A percentile compares a stretch with the other conserved stretches of the same genome.
phyloP scores from a whole-genome alignment of 2,113 vertebrate species.

The Gadus macrocephalus region DNA sequence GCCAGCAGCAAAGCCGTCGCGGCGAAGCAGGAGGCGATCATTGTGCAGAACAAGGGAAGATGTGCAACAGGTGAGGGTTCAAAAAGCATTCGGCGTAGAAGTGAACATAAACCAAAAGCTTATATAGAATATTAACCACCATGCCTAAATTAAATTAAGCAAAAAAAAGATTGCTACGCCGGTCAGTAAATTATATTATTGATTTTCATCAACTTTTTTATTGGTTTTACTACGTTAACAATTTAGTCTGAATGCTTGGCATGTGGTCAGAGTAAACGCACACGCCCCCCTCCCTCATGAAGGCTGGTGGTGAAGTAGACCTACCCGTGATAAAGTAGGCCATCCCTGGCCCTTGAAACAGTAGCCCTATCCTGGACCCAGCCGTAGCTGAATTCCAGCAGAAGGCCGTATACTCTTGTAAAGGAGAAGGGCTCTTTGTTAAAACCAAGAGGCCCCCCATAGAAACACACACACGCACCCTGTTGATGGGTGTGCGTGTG shows the following conservation, averaged over 20 bases:
- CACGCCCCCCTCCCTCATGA: too few relatives aligned
- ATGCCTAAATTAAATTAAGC: too few relatives aligned
- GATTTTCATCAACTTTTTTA: too few relatives aligned
- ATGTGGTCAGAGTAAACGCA: too few relatives aligned
- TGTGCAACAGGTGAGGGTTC: slow-evolving; percentile 81
- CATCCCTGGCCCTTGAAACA: too few relatives aligned
- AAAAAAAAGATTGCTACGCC: too few relatives aligned
- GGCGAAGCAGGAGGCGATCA: slow-evolving; percentile 65
- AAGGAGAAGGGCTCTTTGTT: slow-evolving; percentile 19
- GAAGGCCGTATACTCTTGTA: slow-evolving; percentile 1
- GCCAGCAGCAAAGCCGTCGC: slow-evolving; percentile 72
- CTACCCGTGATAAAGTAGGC: too few relatives aligned
- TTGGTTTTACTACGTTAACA: background rate
- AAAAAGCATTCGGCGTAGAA: background rate
- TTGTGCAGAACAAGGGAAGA: slow-evolving; percentile 80
- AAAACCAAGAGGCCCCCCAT: slow-evolving; percentile 19
- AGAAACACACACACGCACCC: slow-evolving; percentile 21
- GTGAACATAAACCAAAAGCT: background rate
- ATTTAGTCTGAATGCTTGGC: background rate
- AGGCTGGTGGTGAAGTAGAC: too few relatives aligned
- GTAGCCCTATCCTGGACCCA: background rate
- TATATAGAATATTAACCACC: too few relatives aligned
- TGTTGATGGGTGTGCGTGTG: slow-evolving; percentile 25
- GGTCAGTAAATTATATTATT: too few relatives aligned
- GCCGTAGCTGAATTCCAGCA: background rate